Conservation (phyloP, 2,797 vertebrate species). For the Enteromius afrohamiltoni region DNA sequence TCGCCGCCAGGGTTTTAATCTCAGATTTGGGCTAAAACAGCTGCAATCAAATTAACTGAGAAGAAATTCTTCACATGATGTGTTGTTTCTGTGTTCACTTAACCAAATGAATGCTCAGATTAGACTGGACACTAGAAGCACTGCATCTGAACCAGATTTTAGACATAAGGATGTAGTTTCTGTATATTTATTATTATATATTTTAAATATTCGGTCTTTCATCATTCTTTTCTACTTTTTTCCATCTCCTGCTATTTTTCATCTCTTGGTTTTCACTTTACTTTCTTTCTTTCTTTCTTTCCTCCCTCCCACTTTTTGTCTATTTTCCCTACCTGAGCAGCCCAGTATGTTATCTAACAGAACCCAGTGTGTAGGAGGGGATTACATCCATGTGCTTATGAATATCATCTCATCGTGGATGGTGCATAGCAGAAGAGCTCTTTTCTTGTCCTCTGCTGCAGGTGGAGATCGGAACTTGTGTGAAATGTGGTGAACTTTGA, state of each 20-base stretch:
- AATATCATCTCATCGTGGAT: constrained; percentile 52
- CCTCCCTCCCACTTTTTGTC: constrained; percentile 17
- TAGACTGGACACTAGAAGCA: constrained; percentile 37
- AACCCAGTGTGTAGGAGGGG: constrained; percentile 55
- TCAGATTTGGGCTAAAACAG: constrained; percentile 34
- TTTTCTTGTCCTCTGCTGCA: constrained; percentile 33
- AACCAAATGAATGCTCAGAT: constrained; percentile 38
- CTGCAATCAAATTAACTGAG: constrained; percentile 46
- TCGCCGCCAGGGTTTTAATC: constrained; percentile 29
- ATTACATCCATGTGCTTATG: constrained; percentile 52
- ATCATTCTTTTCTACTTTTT: background rate
- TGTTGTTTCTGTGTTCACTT: constrained; percentile 43
- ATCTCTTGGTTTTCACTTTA: background rate
- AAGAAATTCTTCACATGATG: constrained; percentile 12
- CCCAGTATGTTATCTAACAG: constrained; percentile 60
- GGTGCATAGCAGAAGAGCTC: constrained; percentile 54
- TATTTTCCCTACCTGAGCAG: constrained; percentile 48
- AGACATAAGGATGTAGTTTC: background rate
- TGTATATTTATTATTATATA: background rate
- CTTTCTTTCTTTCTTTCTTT: background rate
- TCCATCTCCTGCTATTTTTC: background rate
- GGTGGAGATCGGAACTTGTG: background rate
- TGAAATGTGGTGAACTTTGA: constrained; percentile 32
- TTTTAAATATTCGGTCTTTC: background rate
- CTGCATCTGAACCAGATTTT: background rate